Conservation (phyloP, 2,797 vertebrate genomes). For the Coendou prehensilis region DNA sequence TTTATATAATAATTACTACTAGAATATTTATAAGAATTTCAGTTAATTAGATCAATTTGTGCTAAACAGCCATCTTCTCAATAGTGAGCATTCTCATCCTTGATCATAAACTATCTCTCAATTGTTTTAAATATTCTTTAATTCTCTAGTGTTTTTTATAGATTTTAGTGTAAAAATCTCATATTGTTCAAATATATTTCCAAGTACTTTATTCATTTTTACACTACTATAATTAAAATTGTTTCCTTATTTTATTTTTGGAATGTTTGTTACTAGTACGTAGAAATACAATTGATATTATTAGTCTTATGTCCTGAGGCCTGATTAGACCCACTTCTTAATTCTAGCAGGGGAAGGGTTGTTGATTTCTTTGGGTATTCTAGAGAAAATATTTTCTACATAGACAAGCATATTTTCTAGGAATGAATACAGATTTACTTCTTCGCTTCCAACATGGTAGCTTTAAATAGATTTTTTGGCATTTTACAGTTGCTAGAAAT, state of each 20-base stretch:
- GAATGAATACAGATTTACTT: conserved; percentile 34
- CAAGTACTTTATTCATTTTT: conserved; percentile 33
- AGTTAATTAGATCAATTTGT: neutral
- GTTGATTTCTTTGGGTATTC: neutral
- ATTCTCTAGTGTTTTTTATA: neutral
- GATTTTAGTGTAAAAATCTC: conserved; percentile 12
- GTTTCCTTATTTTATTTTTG: conserved; percentile 34
- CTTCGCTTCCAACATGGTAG: neutral
- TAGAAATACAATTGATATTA: neutral
- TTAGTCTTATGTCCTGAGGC: neutral
- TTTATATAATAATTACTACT: conserved; percentile 6
- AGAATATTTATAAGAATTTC: neutral
- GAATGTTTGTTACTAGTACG: neutral
- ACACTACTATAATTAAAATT: neutral
- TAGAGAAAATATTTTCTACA: conserved; percentile 22
- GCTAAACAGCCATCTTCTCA: neutral
- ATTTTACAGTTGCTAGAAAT: neutral
- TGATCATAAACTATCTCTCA: neutral
- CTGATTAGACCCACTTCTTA: neutral
- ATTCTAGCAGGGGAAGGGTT: neutral
- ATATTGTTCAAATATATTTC: neutral
- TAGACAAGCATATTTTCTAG: neutral
- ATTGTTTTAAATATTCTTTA: conserved; percentile 1
- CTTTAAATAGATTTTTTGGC: conserved; percentile 31
- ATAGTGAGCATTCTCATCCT: neutral